phyloP scores from a whole-genome alignment of 1,140 invertebrate genomes.

The Drosophila tani region DNA sequence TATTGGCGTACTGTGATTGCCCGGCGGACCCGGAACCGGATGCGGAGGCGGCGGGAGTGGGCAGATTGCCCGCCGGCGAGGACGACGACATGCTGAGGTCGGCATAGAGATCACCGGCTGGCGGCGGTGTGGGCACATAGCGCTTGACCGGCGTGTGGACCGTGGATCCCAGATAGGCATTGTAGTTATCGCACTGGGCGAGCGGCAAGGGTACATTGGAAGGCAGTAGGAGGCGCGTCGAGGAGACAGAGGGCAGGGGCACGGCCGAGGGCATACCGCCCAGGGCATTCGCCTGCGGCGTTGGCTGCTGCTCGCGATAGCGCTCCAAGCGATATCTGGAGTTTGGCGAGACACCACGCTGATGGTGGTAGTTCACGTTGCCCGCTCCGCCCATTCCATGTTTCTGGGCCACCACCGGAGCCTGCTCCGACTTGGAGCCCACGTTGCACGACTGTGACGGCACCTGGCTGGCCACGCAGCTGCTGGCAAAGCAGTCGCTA shows the following conservation, averaged over 20 bases:
- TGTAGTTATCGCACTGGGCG: slow-evolving; percentile 66
- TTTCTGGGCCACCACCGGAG: slow-evolving; percentile 27
- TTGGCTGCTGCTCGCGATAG: slow-evolving; percentile 58
- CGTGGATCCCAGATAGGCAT: slow-evolving; percentile 73
- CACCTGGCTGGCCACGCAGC: slow-evolving; percentile 26
- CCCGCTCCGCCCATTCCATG: slow-evolving; percentile 21
- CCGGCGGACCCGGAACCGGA: slow-evolving; percentile 6
- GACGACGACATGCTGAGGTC: slow-evolving; percentile 39
- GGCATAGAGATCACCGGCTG: slow-evolving; percentile 62
- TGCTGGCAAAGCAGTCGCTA: slow-evolving; percentile 60
- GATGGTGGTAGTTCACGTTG: slow-evolving; percentile 31
- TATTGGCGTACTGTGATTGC: slow-evolving; percentile 65
- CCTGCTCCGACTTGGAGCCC: slow-evolving; percentile 41
- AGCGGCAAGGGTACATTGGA: slow-evolving; percentile 51
- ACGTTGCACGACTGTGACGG: slow-evolving; percentile 18
- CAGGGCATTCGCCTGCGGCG: slow-evolving; percentile 39
- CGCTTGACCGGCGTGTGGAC: slow-evolving; percentile 84
- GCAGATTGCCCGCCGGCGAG: slow-evolving; percentile 6
- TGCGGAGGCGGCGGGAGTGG: slow-evolving; percentile 8
- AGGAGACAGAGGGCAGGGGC: slow-evolving; percentile 28
- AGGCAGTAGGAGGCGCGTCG: slow-evolving; percentile 57
- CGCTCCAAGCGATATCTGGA: slow-evolving; percentile 68
- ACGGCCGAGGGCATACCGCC: slow-evolving; percentile 24
- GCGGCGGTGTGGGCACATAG: slow-evolving; percentile 83
- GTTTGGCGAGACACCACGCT: slow-evolving; percentile 68